Evolutionary conservation across 2,797 vertebrate species (phyloP).

Genomic region (Ptychadena robeensis): DNA sequence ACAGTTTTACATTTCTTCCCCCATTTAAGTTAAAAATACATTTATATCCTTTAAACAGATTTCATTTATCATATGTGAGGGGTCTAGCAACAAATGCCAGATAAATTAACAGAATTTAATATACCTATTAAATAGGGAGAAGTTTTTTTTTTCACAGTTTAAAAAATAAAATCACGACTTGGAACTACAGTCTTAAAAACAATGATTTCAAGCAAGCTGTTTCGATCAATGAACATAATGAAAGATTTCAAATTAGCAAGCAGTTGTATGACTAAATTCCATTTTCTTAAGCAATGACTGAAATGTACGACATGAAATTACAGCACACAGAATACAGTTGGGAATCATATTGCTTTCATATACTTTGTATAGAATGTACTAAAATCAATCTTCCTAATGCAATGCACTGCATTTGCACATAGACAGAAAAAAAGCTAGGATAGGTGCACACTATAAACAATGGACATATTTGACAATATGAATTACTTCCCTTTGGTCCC

Average conservation of each 20-base stretch:
- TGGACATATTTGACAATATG: neutral
- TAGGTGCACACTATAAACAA: neutral
- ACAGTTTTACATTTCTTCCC: neutral
- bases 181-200: neutral
- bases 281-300: neutral
- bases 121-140: slow-evolving; percentile 1
- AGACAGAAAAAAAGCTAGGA: neutral
- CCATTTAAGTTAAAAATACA: slow-evolving; percentile 4
- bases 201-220: neutral
- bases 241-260: slow-evolving; percentile 2
- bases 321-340: neutral
- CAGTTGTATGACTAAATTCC: slow-evolving; percentile 8
- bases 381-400: too few relatives aligned
- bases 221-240: neutral
- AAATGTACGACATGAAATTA: slow-evolving; percentile 38
- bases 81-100: neutral
- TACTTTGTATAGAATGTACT: neutral
- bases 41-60: neutral
- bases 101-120: slow-evolving; percentile 13
- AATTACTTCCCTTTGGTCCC: neutral
- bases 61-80: neutral
- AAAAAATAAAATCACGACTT: slow-evolving; percentile 2
- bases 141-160: slow-evolving; percentile 11
- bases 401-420: neutral
- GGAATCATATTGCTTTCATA: neutral